Base-by-base conservation (phyloP, 2,113 vertebrate species). In the Hippocampus comes region DNA sequence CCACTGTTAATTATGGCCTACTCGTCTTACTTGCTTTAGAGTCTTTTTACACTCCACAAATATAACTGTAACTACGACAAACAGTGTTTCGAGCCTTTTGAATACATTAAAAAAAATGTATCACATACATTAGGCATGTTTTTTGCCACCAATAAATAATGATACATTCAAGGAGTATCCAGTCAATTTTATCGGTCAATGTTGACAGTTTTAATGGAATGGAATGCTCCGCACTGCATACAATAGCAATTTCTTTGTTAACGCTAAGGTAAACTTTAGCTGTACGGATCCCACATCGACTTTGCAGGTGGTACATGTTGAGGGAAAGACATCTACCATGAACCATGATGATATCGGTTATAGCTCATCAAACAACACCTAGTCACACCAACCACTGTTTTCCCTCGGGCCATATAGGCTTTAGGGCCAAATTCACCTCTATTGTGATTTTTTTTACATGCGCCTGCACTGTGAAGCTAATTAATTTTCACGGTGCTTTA, bases 401-500 rank as follows among this genome's bases (percentile, higher is more conserved):
- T 43, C 43, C 43, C 43, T 43, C 12, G 43, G 30, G 30, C 30
- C 30, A 30, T 30, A 30, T 30, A 3, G 30, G 30, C 30, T 34
- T 34, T 34, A 5, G 30, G 30, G 30, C 30, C 30, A 34, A 34
- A 34, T 34, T 34, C 30, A 34, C 30, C 30, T 5, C 30, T 34
- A 5, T 5, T 34, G 30, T 34, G 30, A 34, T 30, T 34, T 38
- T 34, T 38, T 38, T 85, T 78, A 87, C 65, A 70, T 80, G 23
- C 57, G 20, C 27, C 78, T 63, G 67, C 70, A 30, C 72, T 74
- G 51, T 53, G 70, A 77, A 78, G 67, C 83, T 78, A 89, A 91
- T 89, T 89, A 82, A 79, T 83, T 83, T 81, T 82, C 78, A 82
- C 59, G 70, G 67, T 75, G 25, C 73, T 76, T 82, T 61, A 72